These are phyloP conservation scores for Nyctibius bracteatus DNA, from an alignment of 2,113 vertebrate genomes.

Conservation along the genomic window DNA sequence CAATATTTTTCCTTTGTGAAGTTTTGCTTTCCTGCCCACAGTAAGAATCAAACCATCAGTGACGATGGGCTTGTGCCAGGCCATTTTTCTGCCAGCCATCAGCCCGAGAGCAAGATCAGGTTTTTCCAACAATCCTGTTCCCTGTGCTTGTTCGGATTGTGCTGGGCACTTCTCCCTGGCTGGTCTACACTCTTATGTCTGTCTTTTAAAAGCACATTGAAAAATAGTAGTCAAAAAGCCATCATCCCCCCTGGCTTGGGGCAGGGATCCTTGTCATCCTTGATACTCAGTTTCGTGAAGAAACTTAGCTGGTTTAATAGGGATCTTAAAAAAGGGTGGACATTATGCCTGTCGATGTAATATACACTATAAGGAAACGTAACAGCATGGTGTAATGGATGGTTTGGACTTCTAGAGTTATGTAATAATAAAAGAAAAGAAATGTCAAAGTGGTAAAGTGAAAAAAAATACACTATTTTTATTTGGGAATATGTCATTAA, in stretches of 20 bases:
- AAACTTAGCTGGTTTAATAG: neutral
- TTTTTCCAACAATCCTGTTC: neutral
- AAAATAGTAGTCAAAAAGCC: neutral
- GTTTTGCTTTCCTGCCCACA: neutral
- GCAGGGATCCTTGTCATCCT: neutral
- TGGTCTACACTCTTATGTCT: neutral
- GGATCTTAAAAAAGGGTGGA: slow-evolving; percentile 25
- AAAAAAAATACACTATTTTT: neutral
- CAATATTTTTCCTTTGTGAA: neutral
- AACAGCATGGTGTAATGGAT: neutral
- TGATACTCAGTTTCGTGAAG: neutral
- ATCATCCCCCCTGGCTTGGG: fast-evolving
- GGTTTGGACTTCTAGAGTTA: neutral
- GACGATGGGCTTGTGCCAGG: neutral
- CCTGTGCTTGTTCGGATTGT: neutral
- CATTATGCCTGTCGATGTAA: neutral
- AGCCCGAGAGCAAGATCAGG: neutral
- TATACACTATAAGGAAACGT: neutral
- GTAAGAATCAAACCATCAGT: neutral
- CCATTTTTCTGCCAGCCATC: neutral
- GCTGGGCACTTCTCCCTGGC: neutral
- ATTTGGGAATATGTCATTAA: slow-evolving; percentile 7
- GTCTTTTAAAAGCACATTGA: neutral
- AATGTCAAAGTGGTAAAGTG: neutral
- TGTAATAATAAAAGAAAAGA: slow-evolving; percentile 22